Percentiles rank a stretch among this genome's conserved stretches.
phyloP scores from a whole-genome alignment of 2,888 invertebrate species.

The Oscheius sp. region DNA sequence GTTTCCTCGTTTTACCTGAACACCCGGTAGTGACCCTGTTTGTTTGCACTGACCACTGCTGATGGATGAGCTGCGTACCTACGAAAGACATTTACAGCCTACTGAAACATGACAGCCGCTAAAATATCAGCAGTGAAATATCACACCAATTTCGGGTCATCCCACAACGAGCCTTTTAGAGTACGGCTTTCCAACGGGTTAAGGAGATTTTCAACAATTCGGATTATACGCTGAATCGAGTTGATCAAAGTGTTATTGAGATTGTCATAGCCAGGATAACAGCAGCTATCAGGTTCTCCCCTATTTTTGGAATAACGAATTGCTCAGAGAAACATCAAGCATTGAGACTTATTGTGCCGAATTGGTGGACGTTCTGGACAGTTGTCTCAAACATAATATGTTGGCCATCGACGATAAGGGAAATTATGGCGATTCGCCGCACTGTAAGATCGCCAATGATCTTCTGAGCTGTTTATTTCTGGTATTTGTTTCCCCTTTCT shows the following conservation, averaged over 20 bases:
- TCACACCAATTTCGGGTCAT: background rate
- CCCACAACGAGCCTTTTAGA: slow-evolving; percentile 48
- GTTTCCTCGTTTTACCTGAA: slow-evolving; percentile 16
- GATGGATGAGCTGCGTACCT: slow-evolving; percentile 9
- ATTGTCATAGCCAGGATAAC: slow-evolving; percentile 90
- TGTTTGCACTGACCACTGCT: slow-evolving; percentile 28
- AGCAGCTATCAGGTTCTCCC: slow-evolving; percentile 81
- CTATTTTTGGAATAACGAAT: background rate
- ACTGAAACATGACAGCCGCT: background rate
- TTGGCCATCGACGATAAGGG: slow-evolving; percentile 72
- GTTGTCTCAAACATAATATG: slow-evolving; percentile 81
- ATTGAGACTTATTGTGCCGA: slow-evolving; percentile 86
- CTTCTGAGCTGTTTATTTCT: slow-evolving; percentile 91
- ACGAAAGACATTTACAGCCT: background rate
- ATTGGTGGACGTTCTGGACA: slow-evolving; percentile 84
- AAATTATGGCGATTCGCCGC: slow-evolving; percentile 87
- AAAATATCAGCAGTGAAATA: background rate
- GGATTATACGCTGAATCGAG: slow-evolving; percentile 81
- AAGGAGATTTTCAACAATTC: slow-evolving; percentile 82
- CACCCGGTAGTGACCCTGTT: slow-evolving; percentile 8
- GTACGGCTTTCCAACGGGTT: slow-evolving; percentile 80
- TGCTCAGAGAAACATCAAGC: slow-evolving; percentile 81
- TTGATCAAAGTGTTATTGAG: slow-evolving; percentile 86
- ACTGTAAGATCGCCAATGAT: slow-evolving; percentile 94
- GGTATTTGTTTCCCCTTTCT: slow-evolving; percentile 76